Percentiles rank a stretch among this genome's conserved stretches.
These are phyloP conservation scores for Entomobrya proxima DNA, from an alignment of 2,888 invertebrate genomes.

Conservation along the genomic window DNA sequence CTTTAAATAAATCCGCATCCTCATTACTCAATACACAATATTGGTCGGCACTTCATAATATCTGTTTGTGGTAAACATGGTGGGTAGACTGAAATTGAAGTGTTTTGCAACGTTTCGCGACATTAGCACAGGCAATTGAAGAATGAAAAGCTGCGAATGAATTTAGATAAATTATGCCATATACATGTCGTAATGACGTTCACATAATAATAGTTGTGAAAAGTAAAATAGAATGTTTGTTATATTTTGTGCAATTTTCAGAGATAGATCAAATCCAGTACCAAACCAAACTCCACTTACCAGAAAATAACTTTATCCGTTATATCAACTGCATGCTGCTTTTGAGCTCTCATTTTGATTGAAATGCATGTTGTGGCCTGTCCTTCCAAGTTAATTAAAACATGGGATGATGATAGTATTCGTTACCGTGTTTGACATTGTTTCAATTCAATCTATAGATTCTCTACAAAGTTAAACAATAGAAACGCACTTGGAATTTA, in stretches of 20 bases:
- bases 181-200: background rate
- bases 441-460: no score
- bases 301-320: background rate
- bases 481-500: no score
- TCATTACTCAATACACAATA: no score
- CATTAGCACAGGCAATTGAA: background rate
- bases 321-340: no score
- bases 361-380: no score
- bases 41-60: background rate
- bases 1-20: background rate
- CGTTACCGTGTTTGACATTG: no score
- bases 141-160: background rate
- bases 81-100: no score
- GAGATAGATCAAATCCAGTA: background rate
- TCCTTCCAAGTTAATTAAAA: no score
- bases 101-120: background rate
- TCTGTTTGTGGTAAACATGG: background rate
- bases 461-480: no score
- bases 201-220: background rate
- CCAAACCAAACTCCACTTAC: background rate
- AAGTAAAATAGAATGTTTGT: slow-evolving; percentile 3
- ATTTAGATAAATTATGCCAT: background rate
- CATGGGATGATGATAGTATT: no score
- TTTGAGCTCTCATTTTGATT: no score
- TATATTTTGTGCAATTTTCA: slow-evolving; percentile 1